Evolutionary conservation across 2,797 vertebrate genomes (phyloP), one percentile per base, ranked within the genome.

Genomic region (Lepidocolaptes lacrymiger): DNA sequence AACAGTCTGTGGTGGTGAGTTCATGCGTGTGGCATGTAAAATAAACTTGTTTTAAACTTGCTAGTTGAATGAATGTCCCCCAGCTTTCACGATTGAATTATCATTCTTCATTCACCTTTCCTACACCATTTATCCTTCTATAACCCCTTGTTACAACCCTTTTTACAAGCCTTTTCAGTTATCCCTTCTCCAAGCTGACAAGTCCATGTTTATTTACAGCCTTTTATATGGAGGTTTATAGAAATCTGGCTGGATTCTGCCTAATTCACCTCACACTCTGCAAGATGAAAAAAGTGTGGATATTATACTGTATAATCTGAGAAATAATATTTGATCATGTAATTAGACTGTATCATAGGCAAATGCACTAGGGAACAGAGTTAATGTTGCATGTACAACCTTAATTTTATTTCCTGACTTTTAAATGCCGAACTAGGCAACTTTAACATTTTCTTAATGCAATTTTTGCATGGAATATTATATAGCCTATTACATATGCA

Each of bases 381-480:
- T 94, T 97, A 97, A 96, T 97, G 96, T 97, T 95, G 96, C 95
- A 94, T 96, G 83, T 96, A 95, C 94, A 95, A 79, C 79, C 95
- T 97, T 96, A 96, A 97, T 97, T 96, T 96, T 95, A 96, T 97
- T 97, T 97, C 91, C 80, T 95, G 95, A 96, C 95, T 97, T 96
- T 97, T 95, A 97, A 97, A 97, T 96, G 95, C 91, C 43, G 15
- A 96, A 93, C 94, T 95, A 97, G 95, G 93, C 91, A 95, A 97
- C 92, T 97, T 96, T 90, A 97, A 95, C 95, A 92, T 96, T 97
- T 96, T 94, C 95, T 93, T 96, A 96, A 96, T 94, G 95, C 85
- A 96, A 91, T 97, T 95, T 95, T 95, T 96, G 74, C 88, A 90
- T 88, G 93, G 94, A 96, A 96, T 94, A 93, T 96, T 93, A 95